Percentiles rank a stretch among this genome's conserved stretches.
These are phyloP conservation scores for Atractosteus spatula DNA, from an alignment of 2,113 vertebrate species.

Conservation along the genomic window DNA sequence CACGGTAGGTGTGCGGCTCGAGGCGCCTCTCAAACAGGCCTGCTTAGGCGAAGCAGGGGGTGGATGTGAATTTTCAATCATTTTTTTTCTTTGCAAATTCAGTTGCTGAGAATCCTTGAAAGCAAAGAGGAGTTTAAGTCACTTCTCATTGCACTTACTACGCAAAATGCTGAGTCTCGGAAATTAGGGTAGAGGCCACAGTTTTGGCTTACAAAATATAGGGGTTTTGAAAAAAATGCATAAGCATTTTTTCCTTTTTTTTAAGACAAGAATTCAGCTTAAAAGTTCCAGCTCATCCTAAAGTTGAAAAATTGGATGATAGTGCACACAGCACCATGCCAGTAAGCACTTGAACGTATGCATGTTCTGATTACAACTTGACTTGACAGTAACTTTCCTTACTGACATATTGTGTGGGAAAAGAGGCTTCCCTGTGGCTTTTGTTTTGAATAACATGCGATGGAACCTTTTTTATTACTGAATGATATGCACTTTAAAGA, in stretches of 20 bases:
- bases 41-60: slow-evolving; percentile 59
- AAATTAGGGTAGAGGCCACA: background rate
- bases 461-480: too few species aligned
- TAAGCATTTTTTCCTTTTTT: slow-evolving; percentile 31
- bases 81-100: slow-evolving; percentile 67
- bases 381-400: slow-evolving; percentile 71
- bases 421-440: background rate
- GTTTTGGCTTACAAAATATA: slow-evolving; percentile 45
- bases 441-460: background rate
- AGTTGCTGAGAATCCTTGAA: slow-evolving; percentile 69
- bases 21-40: slow-evolving; percentile 62
- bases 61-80: slow-evolving; percentile 52
- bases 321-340: slow-evolving; percentile 62
- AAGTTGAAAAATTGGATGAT: slow-evolving; percentile 60
- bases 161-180: slow-evolving; percentile 57
- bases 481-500: too few species aligned
- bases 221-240: slow-evolving; percentile 32
- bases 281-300: slow-evolving; percentile 57
- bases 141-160: slow-evolving; percentile 65
- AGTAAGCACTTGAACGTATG: slow-evolving; percentile 67
- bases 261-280: slow-evolving; percentile 42
- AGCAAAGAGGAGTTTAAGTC: slow-evolving; percentile 57
- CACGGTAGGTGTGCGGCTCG: slow-evolving; percentile 75
- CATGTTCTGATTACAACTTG: slow-evolving; percentile 77
- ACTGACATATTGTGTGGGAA: slow-evolving; percentile 56